Evolutionary conservation across 2,888 invertebrate species (phyloP), one percentile per base, ranked within the genome.

Genomic region (Phaonia tiefii): DNA sequence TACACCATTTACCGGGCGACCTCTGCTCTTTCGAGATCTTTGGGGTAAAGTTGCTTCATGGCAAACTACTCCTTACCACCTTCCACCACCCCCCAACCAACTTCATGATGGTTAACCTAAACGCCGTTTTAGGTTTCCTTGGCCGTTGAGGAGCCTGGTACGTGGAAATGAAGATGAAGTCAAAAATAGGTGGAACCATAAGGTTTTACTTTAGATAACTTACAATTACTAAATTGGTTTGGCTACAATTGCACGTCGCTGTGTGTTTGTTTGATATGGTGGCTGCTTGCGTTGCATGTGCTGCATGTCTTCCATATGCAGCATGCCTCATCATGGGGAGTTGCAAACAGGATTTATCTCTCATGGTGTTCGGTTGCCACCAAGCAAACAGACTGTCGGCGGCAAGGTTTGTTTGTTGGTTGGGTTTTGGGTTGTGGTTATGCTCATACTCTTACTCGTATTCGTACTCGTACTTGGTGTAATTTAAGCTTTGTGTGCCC

Each of bases 171-270:
- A 17, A 51, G 49, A 15, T 15, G 49, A 49, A 15, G 49, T 1
- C 49, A 37, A 39, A 37, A 42, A 13, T 20, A 42, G 63, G 63
- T 37, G 63, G 63, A 1, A 63, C 54, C 81, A 73, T 54, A 71
- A 81, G 81, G 81, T 75, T 75, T 81, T 44, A 70, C 81, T 51
- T 63, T 56, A 63, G 75, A 81, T 81, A 81, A 81, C 81, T 75
- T 78, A 65, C 81, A 81, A 81, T 81, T 81, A 78, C 77, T 81
- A 71, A 80, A 80, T 80, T 77, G 80, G 56, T 74, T 71, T 73
- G 46, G 25, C 60, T n/a, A 51, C 17, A 51, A 75, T 44, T 71
- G 54, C 22, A 11, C 17, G 10, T 10, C 11, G 20, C 20, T 22
- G 54, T 54, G 5, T 1, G 54, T 54, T 10, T 20, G 20, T 54